Evolutionary conservation across 2,113 vertebrate genomes (phyloP).

Genomic region (Albula glossodonta): DNA sequence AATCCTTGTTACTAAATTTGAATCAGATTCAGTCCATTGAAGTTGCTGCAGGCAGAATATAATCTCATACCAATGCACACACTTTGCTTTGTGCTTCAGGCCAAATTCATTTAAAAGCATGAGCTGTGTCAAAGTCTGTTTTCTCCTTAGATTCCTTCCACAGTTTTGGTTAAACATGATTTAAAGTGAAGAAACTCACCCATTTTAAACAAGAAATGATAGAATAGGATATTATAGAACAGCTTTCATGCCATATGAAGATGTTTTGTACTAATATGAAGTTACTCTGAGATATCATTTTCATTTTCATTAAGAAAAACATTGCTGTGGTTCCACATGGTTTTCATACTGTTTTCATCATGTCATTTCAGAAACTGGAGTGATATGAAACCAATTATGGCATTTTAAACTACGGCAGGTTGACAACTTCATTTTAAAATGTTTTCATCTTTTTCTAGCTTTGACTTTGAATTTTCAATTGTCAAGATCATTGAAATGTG

Average conservation of each 20-base stretch:
- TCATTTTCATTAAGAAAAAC: neutral
- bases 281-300: no score
- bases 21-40: constrained; percentile 24
- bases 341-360: neutral
- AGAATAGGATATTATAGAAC: neutral
- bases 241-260: neutral
- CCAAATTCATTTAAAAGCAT: constrained; percentile 8
- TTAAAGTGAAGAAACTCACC: neutral
- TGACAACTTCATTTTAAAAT: neutral
- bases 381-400: neutral
- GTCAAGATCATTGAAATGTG: neutral
- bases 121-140: constrained; percentile 10
- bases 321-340: neutral
- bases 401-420: neutral
- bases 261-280: no score
- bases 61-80: neutral
- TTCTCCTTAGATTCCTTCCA: neutral
- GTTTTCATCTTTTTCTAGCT: neutral
- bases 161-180: neutral
- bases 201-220: neutral
- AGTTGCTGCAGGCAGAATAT: neutral
- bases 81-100: constrained; percentile 14
- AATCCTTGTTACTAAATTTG: constrained; percentile 21
- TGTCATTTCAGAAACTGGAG: neutral
- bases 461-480: neutral